Conservation (phyloP, 2,888 invertebrate species). For the Formica aserva region DNA sequence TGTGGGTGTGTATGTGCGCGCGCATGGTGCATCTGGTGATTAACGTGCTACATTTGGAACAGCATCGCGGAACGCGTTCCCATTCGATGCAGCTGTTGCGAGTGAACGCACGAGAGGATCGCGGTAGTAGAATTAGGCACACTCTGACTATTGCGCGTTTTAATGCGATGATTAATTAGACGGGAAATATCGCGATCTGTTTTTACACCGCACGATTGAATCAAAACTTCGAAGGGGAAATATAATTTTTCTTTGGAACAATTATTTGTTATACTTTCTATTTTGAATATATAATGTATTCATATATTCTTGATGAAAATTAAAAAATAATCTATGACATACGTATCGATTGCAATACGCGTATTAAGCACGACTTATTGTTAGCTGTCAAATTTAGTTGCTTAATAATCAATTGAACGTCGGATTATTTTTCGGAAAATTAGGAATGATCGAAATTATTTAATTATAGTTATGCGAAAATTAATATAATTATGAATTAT, state of each 20-base stretch:
- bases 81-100: not conserved
- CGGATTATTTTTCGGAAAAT: not conserved
- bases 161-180: slow-evolving; percentile 10
- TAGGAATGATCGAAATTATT: not conserved
- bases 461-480: not conserved
- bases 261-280: not conserved
- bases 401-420: not conserved
- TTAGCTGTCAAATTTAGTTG: not conserved
- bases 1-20: not conserved
- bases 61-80: slow-evolving; percentile 3
- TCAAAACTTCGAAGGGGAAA: slow-evolving; percentile 2
- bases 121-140: not conserved
- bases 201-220: not conserved
- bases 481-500: not conserved
- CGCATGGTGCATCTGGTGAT: not conserved
- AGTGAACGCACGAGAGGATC: not conserved
- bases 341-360: not conserved
- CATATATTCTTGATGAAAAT: not conserved
- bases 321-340: not conserved
- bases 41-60: not conserved
- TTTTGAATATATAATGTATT: not conserved
- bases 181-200: slow-evolving; percentile 5
- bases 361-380: not conserved
- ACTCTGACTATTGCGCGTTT: slow-evolving; percentile 6
- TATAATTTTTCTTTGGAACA: no score